These are phyloP conservation scores for Coenonympha arcania DNA, from an alignment of 2,888 invertebrate species.

Conservation along the genomic window DNA sequence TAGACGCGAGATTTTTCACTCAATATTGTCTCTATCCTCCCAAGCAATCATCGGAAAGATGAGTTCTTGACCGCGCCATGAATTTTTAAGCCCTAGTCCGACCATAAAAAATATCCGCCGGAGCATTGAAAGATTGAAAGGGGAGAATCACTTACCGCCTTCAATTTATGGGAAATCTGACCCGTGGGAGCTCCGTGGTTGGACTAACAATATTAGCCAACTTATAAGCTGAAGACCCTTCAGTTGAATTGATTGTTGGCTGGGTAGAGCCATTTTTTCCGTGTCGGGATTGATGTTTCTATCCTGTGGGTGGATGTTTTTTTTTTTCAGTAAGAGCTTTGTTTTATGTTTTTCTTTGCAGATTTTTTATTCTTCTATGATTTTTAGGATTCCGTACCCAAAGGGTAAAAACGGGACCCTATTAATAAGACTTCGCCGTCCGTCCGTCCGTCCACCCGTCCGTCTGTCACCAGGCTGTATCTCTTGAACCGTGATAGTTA, in stretches of 20 bases:
- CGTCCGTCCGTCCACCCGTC: too few species aligned
- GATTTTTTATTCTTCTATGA: too few species aligned
- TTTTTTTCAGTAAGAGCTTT: too few species aligned
- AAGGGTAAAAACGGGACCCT: too few species aligned
- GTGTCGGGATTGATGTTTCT: slow-evolving; percentile 20
- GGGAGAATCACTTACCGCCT: slow-evolving; percentile 67
- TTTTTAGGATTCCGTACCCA: too few species aligned
- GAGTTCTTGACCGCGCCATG: slow-evolving; percentile 15
- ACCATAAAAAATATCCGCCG: slow-evolving; percentile 54
- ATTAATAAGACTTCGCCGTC: too few species aligned
- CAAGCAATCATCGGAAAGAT: slow-evolving; percentile 8
- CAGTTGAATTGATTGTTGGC: slow-evolving; percentile 40
- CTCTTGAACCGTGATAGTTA: too few species aligned
- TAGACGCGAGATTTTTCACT: not conserved
- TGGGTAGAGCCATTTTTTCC: slow-evolving; percentile 29
- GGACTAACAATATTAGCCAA: slow-evolving; percentile 71
- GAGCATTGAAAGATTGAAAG: slow-evolving; percentile 73
- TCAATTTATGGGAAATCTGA: slow-evolving; percentile 70
- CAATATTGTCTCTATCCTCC: not conserved
- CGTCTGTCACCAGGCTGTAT: too few species aligned
- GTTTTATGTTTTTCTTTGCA: too few species aligned
- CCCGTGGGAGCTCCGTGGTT: slow-evolving; percentile 66
- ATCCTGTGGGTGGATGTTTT: not conserved
- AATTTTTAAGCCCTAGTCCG: slow-evolving; percentile 18
- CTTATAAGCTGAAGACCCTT: slow-evolving; percentile 49